Conservation (phyloP, 2,113 vertebrate species). For the Elgaria multicarinata region DNA sequence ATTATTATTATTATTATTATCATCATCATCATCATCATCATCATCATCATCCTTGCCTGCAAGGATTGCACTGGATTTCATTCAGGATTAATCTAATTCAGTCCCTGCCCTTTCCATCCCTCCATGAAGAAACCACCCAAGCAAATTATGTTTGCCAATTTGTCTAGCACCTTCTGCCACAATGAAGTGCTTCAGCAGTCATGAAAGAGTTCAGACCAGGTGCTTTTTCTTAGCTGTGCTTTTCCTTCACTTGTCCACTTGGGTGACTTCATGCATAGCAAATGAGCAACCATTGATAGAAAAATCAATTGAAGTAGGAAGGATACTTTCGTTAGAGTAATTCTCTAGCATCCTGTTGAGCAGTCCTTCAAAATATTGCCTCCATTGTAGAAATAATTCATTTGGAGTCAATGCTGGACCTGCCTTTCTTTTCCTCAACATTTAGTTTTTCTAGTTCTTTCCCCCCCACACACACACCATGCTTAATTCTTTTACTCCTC, state of each 20-base stretch:
- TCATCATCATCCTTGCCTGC: too few relatives aligned
- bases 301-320: constrained; percentile 5
- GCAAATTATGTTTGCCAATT: not conserved
- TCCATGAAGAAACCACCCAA: not conserved
- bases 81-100: not conserved
- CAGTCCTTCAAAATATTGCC: not conserved
- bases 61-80: not conserved
- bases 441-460: not conserved
- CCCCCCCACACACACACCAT: too few relatives aligned
- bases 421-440: not conserved
- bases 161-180: not conserved
- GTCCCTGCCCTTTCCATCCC: not conserved
- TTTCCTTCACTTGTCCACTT: too few relatives aligned
- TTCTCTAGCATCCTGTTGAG: not conserved
- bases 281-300: constrained; percentile 11
- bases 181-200: not conserved
- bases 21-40: too few relatives aligned
- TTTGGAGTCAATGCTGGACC: not conserved
- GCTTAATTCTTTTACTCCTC: not conserved
- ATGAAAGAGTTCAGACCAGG: not conserved
- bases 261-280: not conserved
- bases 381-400: not conserved
- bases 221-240: not conserved
- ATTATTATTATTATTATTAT: too few relatives aligned
- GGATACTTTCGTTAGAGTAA: not conserved